Conservation (phyloP, 2,888 invertebrate species). For the Ochlodes sylvanus region DNA sequence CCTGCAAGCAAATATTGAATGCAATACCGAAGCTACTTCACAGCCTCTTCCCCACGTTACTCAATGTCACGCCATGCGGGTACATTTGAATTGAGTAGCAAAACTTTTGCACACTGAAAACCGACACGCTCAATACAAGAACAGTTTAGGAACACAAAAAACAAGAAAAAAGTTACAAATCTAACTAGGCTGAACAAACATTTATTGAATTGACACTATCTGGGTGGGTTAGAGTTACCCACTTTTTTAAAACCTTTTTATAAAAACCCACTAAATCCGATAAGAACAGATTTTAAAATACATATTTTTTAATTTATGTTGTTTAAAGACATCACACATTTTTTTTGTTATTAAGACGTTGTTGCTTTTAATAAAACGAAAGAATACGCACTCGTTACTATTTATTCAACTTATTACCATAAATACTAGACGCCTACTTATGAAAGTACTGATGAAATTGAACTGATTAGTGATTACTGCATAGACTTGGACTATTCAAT, state of each 20-base stretch:
- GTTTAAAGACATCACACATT: too few species aligned
- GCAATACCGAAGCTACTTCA: conserved; percentile 27
- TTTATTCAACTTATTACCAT: not conserved
- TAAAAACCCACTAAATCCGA: too few species aligned
- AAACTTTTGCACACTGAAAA: conserved; percentile 1
- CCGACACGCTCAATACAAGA: too few species aligned
- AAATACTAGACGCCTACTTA: not conserved
- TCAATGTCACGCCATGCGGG: conserved; percentile 42
- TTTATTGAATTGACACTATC: too few species aligned
- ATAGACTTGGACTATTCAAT: not conserved
- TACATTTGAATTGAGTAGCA: conserved; percentile 35
- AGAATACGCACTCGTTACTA: not conserved
- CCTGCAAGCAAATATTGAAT: conserved; percentile 31
- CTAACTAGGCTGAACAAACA: too few species aligned
- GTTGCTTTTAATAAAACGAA: too few species aligned
- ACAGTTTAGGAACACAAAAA: conserved; percentile 5
- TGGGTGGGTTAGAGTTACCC: too few species aligned
- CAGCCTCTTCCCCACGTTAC: conserved; percentile 19
- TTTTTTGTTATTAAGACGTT: too few species aligned
- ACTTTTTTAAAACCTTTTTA: too few species aligned
- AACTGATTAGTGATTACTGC: not conserved
- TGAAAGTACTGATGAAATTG: not conserved
- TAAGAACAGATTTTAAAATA: too few species aligned
- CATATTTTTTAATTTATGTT: too few species aligned
- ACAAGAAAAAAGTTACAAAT: not conserved